Conservation (phyloP, 2,888 invertebrate genomes). For the Diadromus collaris region DNA sequence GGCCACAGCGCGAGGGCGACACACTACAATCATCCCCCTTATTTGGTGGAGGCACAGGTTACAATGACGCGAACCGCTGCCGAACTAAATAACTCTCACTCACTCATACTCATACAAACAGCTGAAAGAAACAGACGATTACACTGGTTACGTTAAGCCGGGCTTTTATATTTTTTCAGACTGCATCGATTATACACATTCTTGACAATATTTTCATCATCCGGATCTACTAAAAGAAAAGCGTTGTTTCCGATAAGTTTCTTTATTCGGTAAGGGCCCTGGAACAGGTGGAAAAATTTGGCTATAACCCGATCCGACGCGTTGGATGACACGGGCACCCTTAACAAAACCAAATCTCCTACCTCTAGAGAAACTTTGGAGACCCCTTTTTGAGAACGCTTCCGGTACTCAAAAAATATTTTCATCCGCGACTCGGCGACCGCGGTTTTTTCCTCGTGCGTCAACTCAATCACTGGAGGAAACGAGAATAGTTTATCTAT, state of each 20-base stretch:
- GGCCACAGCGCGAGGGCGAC: too few relatives aligned
- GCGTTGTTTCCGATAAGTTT: constrained; percentile 10
- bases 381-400: neutral
- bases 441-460: neutral
- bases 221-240: neutral
- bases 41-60: too few relatives aligned
- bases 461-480: neutral
- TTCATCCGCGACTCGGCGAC: too few relatives aligned
- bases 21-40: too few relatives aligned
- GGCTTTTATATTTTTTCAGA: constrained; percentile 10
- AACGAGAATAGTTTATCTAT: constrained; percentile 20
- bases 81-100: too few relatives aligned
- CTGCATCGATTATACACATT: constrained; percentile 27
- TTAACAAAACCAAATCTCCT: constrained; percentile 32
- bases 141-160: neutral
- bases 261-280: constrained; percentile 29
- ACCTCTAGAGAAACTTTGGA: neutral
- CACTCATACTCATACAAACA: too few relatives aligned
- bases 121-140: too few relatives aligned
- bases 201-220: neutral
- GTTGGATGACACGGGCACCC: constrained; percentile 17
- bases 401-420: too few relatives aligned
- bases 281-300: constrained; percentile 35
- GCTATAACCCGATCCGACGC: neutral
- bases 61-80: too few relatives aligned